These are phyloP conservation scores for Archivesica marissinica DNA, from an alignment of 1,140 invertebrate genomes.

Conservation along the genomic window DNA sequence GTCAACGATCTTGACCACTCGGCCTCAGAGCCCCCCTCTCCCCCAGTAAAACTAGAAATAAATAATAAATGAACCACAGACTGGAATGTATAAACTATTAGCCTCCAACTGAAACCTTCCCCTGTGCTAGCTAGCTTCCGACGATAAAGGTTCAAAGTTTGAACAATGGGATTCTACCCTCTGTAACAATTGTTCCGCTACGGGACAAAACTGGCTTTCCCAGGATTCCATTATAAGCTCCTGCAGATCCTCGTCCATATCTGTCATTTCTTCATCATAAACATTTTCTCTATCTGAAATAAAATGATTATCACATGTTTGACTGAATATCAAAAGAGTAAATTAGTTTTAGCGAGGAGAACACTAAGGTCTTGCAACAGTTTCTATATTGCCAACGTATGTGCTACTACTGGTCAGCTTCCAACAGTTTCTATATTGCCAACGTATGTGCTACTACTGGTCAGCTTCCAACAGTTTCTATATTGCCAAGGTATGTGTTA, in stretches of 20 bases:
- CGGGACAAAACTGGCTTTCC: conserved; percentile 81
- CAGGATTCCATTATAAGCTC: conserved; percentile 79
- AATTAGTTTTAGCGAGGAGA: no score
- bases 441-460: no score
- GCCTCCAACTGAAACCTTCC: not conserved
- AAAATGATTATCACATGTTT: no score
- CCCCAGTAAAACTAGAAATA: not conserved
- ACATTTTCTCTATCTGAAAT: conserved; percentile 78
- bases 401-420: no score
- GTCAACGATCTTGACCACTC: not conserved
- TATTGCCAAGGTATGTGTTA: no score
- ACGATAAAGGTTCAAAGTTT: conserved; percentile 78
- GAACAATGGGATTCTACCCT: conserved; percentile 80
- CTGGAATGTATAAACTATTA: not conserved
- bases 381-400: no score
- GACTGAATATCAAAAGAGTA: no score
- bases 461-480: no score
- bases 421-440: no score
- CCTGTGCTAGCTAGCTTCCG: conserved; percentile 9
- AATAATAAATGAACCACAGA: not conserved
- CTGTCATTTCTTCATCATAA: conserved; percentile 61
- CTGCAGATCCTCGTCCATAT: conserved; percentile 76
- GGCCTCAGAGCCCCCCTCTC: not conserved
- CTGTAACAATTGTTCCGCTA: conserved; percentile 80
- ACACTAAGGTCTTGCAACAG: no score